Evolutionary conservation across 2,113 vertebrate species (phyloP).

Genomic region (Otis tarda): DNA sequence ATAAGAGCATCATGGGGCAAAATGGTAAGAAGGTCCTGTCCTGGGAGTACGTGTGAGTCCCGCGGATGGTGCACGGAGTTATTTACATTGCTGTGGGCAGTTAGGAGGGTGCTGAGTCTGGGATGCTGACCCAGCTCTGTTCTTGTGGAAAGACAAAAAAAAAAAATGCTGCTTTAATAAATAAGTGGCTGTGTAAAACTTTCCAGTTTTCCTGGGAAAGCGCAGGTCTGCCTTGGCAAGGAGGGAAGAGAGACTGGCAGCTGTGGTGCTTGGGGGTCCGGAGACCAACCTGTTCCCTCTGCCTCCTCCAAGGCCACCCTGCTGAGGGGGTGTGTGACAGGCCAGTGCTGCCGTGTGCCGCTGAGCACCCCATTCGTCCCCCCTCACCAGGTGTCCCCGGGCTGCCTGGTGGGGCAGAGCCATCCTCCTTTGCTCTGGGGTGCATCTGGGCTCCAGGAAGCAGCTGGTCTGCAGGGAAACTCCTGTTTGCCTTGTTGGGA

Average conservation of each 20-base stretch:
- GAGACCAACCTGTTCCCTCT: rapidly evolving
- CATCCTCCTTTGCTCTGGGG: not conserved
- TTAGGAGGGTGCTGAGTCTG: not conserved
- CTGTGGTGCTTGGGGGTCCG: not conserved
- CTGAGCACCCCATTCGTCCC: not conserved
- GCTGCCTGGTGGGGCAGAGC: not conserved
- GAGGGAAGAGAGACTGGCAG: not conserved
- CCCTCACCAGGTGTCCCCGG: not conserved
- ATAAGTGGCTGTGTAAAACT: not conserved
- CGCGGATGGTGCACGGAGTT: not conserved
- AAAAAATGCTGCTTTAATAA: not conserved
- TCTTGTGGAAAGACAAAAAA: not conserved
- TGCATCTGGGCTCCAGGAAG: not conserved
- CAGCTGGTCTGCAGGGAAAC: rapidly evolving
- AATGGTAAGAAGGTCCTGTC: not conserved
- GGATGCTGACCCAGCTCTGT: not conserved
- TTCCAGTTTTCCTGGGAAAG: not conserved
- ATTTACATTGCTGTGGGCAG: not conserved
- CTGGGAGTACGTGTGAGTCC: not conserved
- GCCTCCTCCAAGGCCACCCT: not conserved
- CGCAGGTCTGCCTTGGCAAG: not conserved
- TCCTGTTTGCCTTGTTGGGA: not conserved
- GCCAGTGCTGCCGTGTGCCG: not conserved
- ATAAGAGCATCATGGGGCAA: not conserved
- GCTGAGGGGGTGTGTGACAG: not conserved